Evolutionary conservation across 2,888 invertebrate genomes (phyloP).

Genomic region (Parasteatoda lunata): DNA sequence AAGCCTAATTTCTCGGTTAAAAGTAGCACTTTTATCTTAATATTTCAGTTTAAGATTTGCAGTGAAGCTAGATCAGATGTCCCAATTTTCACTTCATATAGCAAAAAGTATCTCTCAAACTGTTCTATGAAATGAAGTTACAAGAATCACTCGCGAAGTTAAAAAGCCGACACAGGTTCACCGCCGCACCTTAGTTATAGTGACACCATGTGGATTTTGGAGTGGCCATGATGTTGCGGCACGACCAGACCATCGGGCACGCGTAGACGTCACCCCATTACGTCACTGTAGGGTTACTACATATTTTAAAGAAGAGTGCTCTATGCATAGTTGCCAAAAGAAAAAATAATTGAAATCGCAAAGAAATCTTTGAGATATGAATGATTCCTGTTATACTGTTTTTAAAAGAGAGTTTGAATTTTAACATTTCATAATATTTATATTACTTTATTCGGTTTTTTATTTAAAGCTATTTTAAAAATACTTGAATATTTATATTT

Average conservation of each 20-base stretch:
- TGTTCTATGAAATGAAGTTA: constrained; percentile 30
- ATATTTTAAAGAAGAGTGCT: too few relatives aligned
- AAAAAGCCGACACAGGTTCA: constrained; percentile 11
- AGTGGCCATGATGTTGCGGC: constrained; percentile 66
- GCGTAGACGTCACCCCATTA: constrained; percentile 56
- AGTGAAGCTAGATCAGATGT: not conserved
- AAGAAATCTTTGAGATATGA: too few relatives aligned
- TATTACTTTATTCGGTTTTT: too few relatives aligned
- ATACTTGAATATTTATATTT: too few relatives aligned
- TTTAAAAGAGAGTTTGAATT: too few relatives aligned
- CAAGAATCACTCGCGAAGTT: constrained; percentile 37
- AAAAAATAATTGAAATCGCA: too few relatives aligned
- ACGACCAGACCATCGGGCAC: constrained; percentile 58
- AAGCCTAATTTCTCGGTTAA: constrained; percentile 2
- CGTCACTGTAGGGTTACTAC: constrained; percentile 45
- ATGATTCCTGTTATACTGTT: too few relatives aligned
- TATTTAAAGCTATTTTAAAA: too few relatives aligned
- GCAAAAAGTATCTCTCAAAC: not conserved
- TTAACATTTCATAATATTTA: too few relatives aligned
- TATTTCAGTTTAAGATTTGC: not conserved
- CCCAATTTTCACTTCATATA: not conserved
- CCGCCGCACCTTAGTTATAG: constrained; percentile 2
- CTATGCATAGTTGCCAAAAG: too few relatives aligned
- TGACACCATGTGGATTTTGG: constrained; percentile 43
- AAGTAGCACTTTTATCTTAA: not conserved